Base-by-base conservation (phyloP, 2,797 vertebrate species). In the Mormyrops attenuatus region DNA sequence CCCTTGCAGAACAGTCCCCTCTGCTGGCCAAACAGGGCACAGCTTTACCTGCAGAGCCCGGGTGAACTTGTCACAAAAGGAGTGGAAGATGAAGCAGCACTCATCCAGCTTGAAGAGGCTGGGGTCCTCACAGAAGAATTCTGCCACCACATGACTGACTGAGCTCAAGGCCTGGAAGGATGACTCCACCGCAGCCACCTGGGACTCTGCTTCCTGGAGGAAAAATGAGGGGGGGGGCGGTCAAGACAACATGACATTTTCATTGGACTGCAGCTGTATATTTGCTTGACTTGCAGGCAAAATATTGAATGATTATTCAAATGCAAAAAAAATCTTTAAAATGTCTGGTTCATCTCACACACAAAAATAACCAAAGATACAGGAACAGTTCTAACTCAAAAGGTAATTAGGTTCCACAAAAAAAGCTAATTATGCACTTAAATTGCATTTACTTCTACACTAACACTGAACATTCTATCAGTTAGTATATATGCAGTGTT, bases 41-140 rank as follows among this genome's bases (percentile, higher is more conserved):
- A 47, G 22, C 22, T 89, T 91, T 90, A 97, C 97, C 95, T 92
- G 91, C 0, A 96, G 92, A 4, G 97, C 96, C 0, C 88, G 92
- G 2, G 94, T 93, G 91, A 97, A 97, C 88, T 95, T 95, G 84
- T 95, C 95, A 89, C 95, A 96, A 88, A 97, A 97, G 2, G 94
- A 95, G 89, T 95, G 92, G 90, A 97, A 97, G 91, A 97, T 94
- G 73, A 94, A 94, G 90, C 96, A 97, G 93, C 96, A 96, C 90
- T 97, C 96, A 22, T 96, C 95, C 89, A 97, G 92, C 73, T 94
- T 95, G 91, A 97, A 97, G 7, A 91, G 88, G 0, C 90, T 87
- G 0, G 95, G 94, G 34, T 97, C 97, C 92, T 97, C 96, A 90
- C 97, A 97, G 92, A 96, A 96, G 89, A 93, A 97, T 88, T 97